phyloP scores from a whole-genome alignment of 2,888 invertebrate genomes.

The Frankliniella intonsa region DNA sequence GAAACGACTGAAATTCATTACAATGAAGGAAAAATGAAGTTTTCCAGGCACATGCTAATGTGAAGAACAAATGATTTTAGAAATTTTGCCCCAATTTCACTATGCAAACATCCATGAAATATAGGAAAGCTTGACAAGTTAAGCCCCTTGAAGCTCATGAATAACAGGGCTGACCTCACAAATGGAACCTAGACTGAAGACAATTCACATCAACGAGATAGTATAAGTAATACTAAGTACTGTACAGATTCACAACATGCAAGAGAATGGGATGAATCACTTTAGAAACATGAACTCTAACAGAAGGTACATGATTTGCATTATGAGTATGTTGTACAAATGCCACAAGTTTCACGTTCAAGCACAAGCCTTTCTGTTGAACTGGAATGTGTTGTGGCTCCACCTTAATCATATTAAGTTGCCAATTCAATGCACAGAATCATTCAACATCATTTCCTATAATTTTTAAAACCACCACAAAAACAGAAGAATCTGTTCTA shows the following conservation, averaged over 20 bases:
- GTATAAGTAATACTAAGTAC: constrained; percentile 27
- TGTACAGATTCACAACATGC: constrained; percentile 26
- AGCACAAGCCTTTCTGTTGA: constrained; percentile 26
- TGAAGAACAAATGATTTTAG: constrained; percentile 25
- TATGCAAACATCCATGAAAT: constrained; percentile 20
- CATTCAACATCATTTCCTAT: constrained; percentile 7
- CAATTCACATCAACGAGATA: constrained; percentile 25
- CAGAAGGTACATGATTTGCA: constrained; percentile 25
- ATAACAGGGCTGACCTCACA: constrained; percentile 24
- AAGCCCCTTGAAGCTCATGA: constrained; percentile 16
- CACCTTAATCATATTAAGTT: constrained; percentile 17
- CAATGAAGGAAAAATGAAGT: constrained; percentile 26
- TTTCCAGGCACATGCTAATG: constrained; percentile 25
- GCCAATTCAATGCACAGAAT: constrained; percentile 25
- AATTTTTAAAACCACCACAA: not conserved
- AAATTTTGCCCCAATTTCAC: constrained; percentile 26
- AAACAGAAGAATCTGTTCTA: constrained; percentile 23
- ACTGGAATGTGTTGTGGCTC: constrained; percentile 24
- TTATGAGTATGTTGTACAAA: constrained; percentile 27
- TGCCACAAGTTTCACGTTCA: constrained; percentile 26
- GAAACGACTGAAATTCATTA: constrained; percentile 27
- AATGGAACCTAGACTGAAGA: constrained; percentile 20
- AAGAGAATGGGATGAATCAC: constrained; percentile 25
- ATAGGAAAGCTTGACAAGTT: constrained; percentile 20
- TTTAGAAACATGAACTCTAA: constrained; percentile 27